These are phyloP conservation scores for Apogon hyalosoma DNA, from an alignment of 2,797 vertebrate genomes.

Conservation along the genomic window DNA sequence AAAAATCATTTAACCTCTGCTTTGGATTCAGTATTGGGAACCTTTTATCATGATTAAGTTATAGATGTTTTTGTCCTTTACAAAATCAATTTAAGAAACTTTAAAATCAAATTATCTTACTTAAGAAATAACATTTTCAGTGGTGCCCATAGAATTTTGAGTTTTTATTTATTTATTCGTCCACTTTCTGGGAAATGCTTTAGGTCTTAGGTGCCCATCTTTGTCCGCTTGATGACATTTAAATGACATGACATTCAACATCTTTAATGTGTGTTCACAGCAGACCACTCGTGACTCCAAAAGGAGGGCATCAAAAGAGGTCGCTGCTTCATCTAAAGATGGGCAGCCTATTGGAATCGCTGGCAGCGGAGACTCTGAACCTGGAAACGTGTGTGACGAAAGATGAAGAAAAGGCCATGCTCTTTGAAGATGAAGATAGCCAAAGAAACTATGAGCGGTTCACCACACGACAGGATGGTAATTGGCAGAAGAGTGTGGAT, in stretches of 20 bases:
- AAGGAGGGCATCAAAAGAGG: constrained; percentile 74
- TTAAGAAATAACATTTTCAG: not conserved
- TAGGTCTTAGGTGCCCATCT: constrained; percentile 20
- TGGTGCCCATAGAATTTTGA: not conserved
- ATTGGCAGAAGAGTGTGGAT: constrained; percentile 25
- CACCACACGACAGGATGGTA: constrained; percentile 18
- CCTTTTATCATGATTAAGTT: not conserved
- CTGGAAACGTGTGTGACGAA: constrained; percentile 53
- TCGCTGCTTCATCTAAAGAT: constrained; percentile 64
- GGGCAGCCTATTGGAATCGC: constrained; percentile 45
- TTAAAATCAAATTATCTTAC: constrained; percentile 5
- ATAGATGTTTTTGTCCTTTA: not conserved
- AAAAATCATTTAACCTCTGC: too few relatives aligned
- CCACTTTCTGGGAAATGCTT: constrained; percentile 7
- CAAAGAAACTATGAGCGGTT: constrained; percentile 18
- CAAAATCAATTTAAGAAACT: constrained; percentile 11
- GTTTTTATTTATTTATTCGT: constrained; percentile 30
- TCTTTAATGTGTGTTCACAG: constrained; percentile 57
- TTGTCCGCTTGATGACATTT: constrained; percentile 52
- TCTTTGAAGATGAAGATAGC: constrained; percentile 11
- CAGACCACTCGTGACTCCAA: constrained; percentile 78
- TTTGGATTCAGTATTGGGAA: not conserved
- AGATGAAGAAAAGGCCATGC: constrained; percentile 61
- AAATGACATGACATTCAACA: constrained; percentile 49
- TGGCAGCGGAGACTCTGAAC: constrained; percentile 52